phyloP scores from a whole-genome alignment of 2,888 invertebrate species.

The Augiades crinisus region DNA sequence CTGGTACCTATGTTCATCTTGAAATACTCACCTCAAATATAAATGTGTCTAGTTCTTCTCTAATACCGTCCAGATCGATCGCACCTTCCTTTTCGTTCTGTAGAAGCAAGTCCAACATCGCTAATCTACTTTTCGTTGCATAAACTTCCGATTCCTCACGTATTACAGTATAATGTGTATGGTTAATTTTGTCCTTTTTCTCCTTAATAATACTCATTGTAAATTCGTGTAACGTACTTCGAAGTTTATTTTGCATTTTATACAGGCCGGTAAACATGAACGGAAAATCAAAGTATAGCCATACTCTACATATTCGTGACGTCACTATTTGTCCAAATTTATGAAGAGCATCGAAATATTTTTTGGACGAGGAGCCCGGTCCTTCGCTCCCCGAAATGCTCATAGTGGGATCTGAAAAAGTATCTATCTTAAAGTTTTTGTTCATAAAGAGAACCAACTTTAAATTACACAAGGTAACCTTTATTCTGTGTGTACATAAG shows the following conservation, averaged over 20 bases:
- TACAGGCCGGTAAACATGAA: background rate
- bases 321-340: conserved; percentile 1
- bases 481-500: no score
- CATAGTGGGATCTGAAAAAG: conserved; percentile 23
- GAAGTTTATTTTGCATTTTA: background rate
- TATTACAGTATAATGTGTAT: background rate
- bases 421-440: no score
- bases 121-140: conserved; percentile 63
- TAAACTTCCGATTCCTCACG: background rate
- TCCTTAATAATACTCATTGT: conserved; percentile 18
- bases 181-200: background rate
- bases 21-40: conserved; percentile 82
- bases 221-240: conserved; percentile 17
- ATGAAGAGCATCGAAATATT: conserved; percentile 22
- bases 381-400: background rate
- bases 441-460: no score
- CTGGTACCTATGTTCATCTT: background rate
- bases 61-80: conserved; percentile 81
- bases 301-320: conserved; percentile 8
- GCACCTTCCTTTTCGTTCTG: conserved; percentile 78
- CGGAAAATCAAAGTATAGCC: conserved; percentile 14
- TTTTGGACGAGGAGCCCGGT: background rate
- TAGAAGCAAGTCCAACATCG: conserved; percentile 84
- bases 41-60: conserved; percentile 87
- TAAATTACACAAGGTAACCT: no score